Evolutionary conservation across 2,888 invertebrate genomes (phyloP).

Genomic region (Oscheius sp.): DNA sequence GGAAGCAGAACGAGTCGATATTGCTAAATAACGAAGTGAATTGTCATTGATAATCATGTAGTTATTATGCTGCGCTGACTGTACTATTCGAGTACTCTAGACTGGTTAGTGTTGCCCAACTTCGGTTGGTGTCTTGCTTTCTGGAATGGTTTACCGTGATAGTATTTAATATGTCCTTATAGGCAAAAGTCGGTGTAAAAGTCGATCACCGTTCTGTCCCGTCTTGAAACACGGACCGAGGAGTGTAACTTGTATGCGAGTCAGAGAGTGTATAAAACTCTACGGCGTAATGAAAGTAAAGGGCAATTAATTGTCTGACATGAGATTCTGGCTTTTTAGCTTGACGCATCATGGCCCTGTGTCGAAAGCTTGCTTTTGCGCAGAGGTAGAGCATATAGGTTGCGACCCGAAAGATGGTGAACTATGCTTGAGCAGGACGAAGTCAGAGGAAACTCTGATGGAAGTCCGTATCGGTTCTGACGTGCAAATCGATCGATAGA

Average conservation of each 20-base stretch:
- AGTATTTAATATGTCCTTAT: background rate
- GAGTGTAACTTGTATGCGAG: conserved; percentile 81
- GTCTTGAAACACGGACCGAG: conserved; percentile 84
- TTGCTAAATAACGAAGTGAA: conserved; percentile 14
- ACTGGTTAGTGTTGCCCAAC: conserved; percentile 29
- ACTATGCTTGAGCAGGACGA: conserved; percentile 80
- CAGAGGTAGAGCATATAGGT: conserved; percentile 78
- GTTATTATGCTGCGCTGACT: conserved; percentile 23
- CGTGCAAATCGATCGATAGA: conserved; percentile 83
- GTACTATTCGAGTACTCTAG: conserved; percentile 24
- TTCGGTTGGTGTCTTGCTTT: conserved; percentile 26
- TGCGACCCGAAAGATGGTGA: conserved; percentile 82
- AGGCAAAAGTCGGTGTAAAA: conserved; percentile 31
- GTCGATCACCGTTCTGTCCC: conserved; percentile 76
- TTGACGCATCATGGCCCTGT: conserved; percentile 76
- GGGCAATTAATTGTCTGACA: conserved; percentile 53
- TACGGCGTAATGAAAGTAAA: conserved; percentile 80
- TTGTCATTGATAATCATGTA: background rate
- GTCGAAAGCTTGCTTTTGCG: conserved; percentile 71
- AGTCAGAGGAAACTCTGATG: conserved; percentile 80
- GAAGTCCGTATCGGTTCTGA: conserved; percentile 81
- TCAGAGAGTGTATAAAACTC: conserved; percentile 77
- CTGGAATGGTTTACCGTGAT: background rate
- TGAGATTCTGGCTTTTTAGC: conserved; percentile 33
- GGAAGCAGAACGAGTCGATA: conserved; percentile 71